Base-by-base conservation (phyloP, 2,888 invertebrate genomes). In the Hydroisotoma schaefferi region DNA sequence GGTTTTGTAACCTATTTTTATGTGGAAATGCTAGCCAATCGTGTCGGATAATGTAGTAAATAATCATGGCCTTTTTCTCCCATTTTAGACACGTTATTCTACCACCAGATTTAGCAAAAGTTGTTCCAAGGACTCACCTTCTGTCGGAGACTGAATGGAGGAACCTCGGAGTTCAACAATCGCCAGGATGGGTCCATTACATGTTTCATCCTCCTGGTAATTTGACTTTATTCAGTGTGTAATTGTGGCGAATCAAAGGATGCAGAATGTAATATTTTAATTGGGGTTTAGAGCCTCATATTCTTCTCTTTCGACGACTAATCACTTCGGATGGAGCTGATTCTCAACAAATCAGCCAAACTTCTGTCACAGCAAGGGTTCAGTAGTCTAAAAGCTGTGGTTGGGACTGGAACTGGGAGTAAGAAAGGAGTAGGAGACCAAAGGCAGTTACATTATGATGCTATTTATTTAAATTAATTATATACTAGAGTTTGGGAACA, bases 141-240 rank as follows among this genome's bases (percentile, higher is more conserved):
- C 92, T 95, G 92, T 87, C 90, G 0, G 95, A 95, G 79, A 86
- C 89, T 0, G 94, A 95, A 78, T 95, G 95, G 94, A 82, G 94
- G 62, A 90, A 91, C 77, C 82, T 95, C 1, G 94, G 94, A 0
- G 92, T 95, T 0, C 93, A 94, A 76, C 94, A 94, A 76, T 92
- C 92, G 75, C 92, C 91, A 0, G 89, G 89, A 51, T 90, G 89
- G 89, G 82, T 88, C 1, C 90, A 92, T 78, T 92, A 90, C 76
- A 88, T 92, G 91, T 84, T 91, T 69, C 94, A 95, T 76, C 85
- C 85, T 22, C 94, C 94, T 40, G 83, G 82, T 82, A 75, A 33
- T 26, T 28, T 48, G 23, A 2, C 6, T 40, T 40, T 4, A 15
- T 40, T 40, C 5, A 40, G 20, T 40, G 8, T 15, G 8, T 10